phyloP scores from a whole-genome alignment of 2,113 vertebrate species.

The Sinocyclocheilus maitianheensis region DNA sequence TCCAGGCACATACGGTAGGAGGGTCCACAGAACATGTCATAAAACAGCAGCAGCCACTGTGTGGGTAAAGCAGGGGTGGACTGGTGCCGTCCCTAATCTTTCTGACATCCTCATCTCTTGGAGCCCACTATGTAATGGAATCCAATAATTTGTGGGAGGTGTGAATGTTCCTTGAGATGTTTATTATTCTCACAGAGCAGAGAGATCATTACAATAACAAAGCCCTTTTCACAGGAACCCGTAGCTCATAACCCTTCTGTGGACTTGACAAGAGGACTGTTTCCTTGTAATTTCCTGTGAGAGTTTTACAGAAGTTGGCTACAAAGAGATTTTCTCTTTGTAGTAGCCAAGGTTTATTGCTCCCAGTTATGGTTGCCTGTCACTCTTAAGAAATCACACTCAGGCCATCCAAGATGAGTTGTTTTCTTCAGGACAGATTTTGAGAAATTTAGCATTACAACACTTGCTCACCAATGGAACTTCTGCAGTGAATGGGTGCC shows the following conservation, averaged over 20 bases:
- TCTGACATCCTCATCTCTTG: not conserved
- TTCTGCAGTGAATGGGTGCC: not conserved
- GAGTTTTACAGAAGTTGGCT: not conserved
- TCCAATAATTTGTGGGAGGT: not conserved
- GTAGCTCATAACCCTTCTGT: not conserved
- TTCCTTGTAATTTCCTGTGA: not conserved
- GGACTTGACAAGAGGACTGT: not conserved
- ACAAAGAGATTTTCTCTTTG: not conserved
- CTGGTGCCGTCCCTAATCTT: not conserved
- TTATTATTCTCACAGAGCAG: not conserved
- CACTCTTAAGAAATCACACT: not conserved
- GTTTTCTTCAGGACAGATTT: not conserved
- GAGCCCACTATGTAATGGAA: not conserved
- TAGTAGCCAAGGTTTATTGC: not conserved
- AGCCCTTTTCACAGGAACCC: not conserved
- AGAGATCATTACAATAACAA: not conserved
- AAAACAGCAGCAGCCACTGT: not conserved
- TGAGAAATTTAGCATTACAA: not conserved
- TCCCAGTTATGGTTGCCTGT: not conserved
- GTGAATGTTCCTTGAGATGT: not conserved
- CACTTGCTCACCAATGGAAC: not conserved
- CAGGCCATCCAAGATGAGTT: not conserved
- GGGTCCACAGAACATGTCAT: not conserved
- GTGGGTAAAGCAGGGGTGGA: not conserved
- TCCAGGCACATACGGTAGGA: not conserved